Evolutionary conservation across 2,888 invertebrate species (phyloP), one percentile per base, ranked within the genome.

Genomic region (Gastrophysa polygoni): DNA sequence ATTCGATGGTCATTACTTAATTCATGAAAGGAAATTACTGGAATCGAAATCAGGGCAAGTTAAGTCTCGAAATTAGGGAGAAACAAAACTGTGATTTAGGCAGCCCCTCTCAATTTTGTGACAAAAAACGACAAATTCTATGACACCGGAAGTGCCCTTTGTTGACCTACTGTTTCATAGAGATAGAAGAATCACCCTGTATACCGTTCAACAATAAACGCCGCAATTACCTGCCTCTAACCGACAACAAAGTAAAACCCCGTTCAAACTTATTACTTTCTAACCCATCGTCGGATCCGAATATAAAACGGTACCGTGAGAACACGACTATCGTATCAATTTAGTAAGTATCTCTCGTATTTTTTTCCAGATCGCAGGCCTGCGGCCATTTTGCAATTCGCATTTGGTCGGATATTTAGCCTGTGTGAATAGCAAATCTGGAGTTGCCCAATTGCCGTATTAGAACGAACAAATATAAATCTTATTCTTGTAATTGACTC

Each of bases 271-370:
- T 65, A 62, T 67, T 61, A 71, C 71, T 71, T 71, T 71, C 71
- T 71, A 71, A 70, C 70, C 65, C 70, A 69, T 71, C 70, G 69
- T 68, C 70, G 69, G 68, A 71, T 69, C 70, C 64, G 69, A 66
- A 69, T 67, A 64, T 66, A 66, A 67, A 67, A 68, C 64, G 61
- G 66, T 69, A 71, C 71, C 72, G 72, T 72, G 72, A 71, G 72
- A 72, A 72, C 66, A 57, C 50, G 61, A 65, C 67, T 63, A 63
- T 67, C 67, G 61, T 63, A 61, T 62, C 68, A 63, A 63, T 67
- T 64, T 63, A 60, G 64, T 64, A 62, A 67, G 59, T 61, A 61
- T 61, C 61, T 63, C 59, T 66, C 58, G 61, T 56, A 49, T 58
- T 67, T 67, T 67, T 66, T 62, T 59, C 49, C 20, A 55, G 55